Evolutionary conservation across 2,113 vertebrate species (phyloP).

Genomic region (Mionectes macconnelli): DNA sequence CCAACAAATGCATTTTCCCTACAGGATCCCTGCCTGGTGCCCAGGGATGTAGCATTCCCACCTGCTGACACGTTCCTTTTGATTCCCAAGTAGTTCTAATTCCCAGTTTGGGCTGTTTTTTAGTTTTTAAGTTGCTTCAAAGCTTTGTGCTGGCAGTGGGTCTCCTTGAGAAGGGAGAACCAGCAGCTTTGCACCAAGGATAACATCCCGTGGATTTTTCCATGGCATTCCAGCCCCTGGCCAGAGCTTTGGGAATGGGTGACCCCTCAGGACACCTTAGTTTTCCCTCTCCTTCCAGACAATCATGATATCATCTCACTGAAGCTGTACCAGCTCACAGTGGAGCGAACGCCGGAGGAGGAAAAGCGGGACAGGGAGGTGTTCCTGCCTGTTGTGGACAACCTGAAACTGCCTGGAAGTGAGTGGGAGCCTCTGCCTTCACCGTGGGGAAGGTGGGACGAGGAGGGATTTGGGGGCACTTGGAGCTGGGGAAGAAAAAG

Average conservation of each 20-base stretch:
- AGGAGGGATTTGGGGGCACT: background rate
- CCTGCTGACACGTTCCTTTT: background rate
- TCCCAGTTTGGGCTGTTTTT: background rate
- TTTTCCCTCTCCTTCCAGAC: constrained; percentile 56
- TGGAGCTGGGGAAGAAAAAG: accelerated
- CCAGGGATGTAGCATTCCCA: background rate
- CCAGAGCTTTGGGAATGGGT: accelerated
- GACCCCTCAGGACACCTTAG: accelerated
- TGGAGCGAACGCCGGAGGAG: constrained; percentile 84
- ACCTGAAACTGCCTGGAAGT: constrained; percentile 84
- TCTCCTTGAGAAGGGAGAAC: background rate
- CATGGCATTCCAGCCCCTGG: too few species aligned
- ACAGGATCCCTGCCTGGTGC: background rate
- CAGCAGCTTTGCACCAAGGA: background rate
- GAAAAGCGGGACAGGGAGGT: constrained; percentile 84
- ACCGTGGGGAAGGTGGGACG: accelerated
- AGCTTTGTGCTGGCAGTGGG: background rate
- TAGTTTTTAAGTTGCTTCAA: background rate
- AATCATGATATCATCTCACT: constrained; percentile 94
- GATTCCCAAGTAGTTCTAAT: background rate
- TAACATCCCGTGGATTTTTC: background rate
- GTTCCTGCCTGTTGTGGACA: constrained; percentile 89
- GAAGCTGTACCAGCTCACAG: constrained; percentile 92
- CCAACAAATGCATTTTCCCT: background rate
- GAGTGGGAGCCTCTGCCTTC: background rate